A percentile compares a stretch with the other conserved stretches of the same genome.
phyloP scores from a whole-genome alignment of 2,113 vertebrate species.

The Perccottus glenii region DNA sequence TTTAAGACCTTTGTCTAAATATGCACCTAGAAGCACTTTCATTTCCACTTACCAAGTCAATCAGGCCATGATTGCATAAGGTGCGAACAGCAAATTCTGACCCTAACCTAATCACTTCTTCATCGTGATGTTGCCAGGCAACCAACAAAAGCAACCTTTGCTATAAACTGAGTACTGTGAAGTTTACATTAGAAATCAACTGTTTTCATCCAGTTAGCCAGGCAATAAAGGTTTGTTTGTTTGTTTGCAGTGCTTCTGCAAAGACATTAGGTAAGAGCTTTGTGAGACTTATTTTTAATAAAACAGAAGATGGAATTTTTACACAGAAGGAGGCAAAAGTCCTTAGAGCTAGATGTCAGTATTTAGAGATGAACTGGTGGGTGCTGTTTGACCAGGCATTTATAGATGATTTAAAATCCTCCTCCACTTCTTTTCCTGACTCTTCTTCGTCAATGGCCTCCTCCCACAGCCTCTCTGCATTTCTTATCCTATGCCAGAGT shows the following conservation, averaged over 20 bases:
- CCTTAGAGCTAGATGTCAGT: too few species aligned
- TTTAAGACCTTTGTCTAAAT: neutral
- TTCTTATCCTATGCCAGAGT: slow-evolving; percentile 25
- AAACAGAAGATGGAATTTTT: too few species aligned
- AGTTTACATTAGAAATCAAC: too few species aligned
- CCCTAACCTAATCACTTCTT: neutral
- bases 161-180: neutral
- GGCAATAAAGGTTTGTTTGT: too few species aligned
- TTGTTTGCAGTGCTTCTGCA: too few species aligned
- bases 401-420: slow-evolving; percentile 61
- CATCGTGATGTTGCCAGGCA: slow-evolving; percentile 5
- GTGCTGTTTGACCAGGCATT: slow-evolving; percentile 55
- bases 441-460: slow-evolving; percentile 23
- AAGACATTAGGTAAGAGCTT: too few species aligned
- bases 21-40: neutral
- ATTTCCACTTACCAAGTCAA: neutral
- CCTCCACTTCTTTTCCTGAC: slow-evolving; percentile 37
- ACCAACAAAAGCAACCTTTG: neutral
- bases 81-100: neutral
- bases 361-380: slow-evolving; percentile 35
- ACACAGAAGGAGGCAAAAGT: too few species aligned
- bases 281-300: too few species aligned
- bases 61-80: neutral
- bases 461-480: slow-evolving; percentile 19
- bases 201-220: too few species aligned